Percentiles rank a stretch among this genome's conserved stretches.
Evolutionary conservation across 2,888 invertebrate species (phyloP).

Genomic region (Drosophila neotestacea): DNA sequence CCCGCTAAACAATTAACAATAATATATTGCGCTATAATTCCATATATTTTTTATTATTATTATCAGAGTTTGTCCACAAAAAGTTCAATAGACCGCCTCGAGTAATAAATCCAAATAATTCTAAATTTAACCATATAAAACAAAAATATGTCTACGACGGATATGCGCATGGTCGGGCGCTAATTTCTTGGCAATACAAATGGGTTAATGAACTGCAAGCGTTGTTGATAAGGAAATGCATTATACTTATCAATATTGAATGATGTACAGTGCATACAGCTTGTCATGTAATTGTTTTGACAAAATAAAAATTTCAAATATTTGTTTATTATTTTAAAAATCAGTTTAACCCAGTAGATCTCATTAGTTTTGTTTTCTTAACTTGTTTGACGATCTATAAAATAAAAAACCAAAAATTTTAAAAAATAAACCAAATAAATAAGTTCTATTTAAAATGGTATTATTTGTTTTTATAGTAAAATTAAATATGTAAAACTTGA

Average conservation of each 20-base stretch:
- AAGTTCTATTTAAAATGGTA: too few relatives aligned
- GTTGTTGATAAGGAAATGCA: slow-evolving; percentile 35
- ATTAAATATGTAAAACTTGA: too few relatives aligned
- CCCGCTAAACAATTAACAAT: slow-evolving; percentile 48
- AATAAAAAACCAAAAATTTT: too few relatives aligned
- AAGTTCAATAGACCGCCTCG: slow-evolving; percentile 67
- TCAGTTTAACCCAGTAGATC: too few relatives aligned
- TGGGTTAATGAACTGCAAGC: slow-evolving; percentile 64
- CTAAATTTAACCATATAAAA: slow-evolving; percentile 35
- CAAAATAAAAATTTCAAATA: too few relatives aligned
- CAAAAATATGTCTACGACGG: slow-evolving; percentile 34
- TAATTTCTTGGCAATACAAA: slow-evolving; percentile 57
- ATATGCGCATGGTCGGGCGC: slow-evolving; percentile 41
- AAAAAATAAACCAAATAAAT: too few relatives aligned
- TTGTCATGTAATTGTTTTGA: too few relatives aligned
- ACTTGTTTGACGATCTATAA: too few relatives aligned
- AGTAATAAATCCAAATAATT: slow-evolving; percentile 28
- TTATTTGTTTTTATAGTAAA: too few relatives aligned
- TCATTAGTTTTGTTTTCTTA: too few relatives aligned
- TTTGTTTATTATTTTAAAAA: too few relatives aligned
- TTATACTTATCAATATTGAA: slow-evolving; percentile 9
- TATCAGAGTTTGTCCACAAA: slow-evolving; percentile 28
- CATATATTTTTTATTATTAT: slow-evolving; percentile 44
- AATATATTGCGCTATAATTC: slow-evolving; percentile 74
- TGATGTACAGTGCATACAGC: background rate